Base-by-base conservation (phyloP, 2,797 vertebrate species). In the Dendrocincla fuliginosa region DNA sequence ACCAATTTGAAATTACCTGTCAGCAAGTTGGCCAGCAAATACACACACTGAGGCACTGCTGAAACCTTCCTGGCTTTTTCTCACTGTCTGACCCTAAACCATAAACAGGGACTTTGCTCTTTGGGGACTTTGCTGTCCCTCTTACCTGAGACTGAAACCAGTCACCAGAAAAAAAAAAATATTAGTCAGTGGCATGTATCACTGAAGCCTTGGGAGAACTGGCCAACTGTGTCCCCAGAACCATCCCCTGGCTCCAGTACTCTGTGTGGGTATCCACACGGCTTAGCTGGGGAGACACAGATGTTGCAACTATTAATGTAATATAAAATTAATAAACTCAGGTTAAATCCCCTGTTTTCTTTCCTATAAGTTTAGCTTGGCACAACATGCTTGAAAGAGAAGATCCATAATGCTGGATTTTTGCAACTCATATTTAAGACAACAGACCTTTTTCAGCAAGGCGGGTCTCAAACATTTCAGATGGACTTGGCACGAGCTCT, bases 121-220 rank as follows among this genome's bases (percentile, higher is more conserved):
- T 25, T 4, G 27, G 8, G 24, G 37, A 30, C 7, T 64, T 74
- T 37, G 30, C 24, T 42, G n/a, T 60, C 32, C n/a, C 19, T 82
- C 83, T 89, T 19, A 76, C 50, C 35, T 12, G 37, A 65, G 55
- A 35, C 4, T 52, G 55, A 73, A 76, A 63, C 11, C 20, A 76
- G 33, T 4, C 65, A 78, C 60, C 7, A 56, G 30, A 68, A 70
- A 46, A 46, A 46, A 68, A 70, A 46, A 49, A 32, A 30, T 27
- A 37, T 32, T 0, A 1, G 11, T 27, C 41, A 78, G 53, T 8
- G 30, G 32, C 15, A 10, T 3, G 2, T 23, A 10, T 11, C 61
- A 27, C 32, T 15, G 23, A 27, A 79, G 11, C 16, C 57, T 28
- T 42, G 10, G 46, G 73, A 78, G 17, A 61, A 18, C 8, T 30